Evolutionary conservation across 2,797 vertebrate species (phyloP).

Genomic region (Pangasius mekongensis): DNA sequence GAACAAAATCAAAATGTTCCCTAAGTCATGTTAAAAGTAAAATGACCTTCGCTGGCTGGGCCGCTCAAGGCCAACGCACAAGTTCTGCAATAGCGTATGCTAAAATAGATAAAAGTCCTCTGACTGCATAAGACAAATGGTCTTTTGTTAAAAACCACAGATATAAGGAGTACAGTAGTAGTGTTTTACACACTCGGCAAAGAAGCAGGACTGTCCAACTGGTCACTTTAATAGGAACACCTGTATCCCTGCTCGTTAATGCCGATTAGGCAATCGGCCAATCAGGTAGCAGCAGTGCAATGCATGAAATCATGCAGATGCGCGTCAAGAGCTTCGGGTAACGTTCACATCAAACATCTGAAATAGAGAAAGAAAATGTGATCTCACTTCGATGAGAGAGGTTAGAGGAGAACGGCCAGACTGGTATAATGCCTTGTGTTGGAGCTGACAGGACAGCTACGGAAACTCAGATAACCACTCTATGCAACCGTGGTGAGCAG

Average conservation of each 20-base stretch:
- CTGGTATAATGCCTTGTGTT: too few relatives aligned
- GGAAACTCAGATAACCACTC: background rate
- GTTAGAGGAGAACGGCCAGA: background rate
- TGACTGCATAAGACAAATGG: background rate
- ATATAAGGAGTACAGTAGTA: conserved; percentile 42
- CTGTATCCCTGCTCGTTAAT: background rate
- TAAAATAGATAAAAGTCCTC: background rate
- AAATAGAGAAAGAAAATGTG: background rate
- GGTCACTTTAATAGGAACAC: background rate
- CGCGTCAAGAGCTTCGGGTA: background rate
- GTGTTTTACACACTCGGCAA: conserved; percentile 50
- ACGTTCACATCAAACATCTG: background rate
- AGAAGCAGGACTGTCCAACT: background rate
- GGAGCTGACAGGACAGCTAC: too few relatives aligned
- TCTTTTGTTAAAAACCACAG: background rate
- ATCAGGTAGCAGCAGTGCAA: background rate
- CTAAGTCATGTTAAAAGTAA: background rate
- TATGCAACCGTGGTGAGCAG: background rate
- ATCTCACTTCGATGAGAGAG: background rate
- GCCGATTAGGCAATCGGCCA: background rate
- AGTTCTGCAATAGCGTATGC: background rate
- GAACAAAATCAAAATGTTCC: conserved; percentile 17
- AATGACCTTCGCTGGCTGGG: background rate
- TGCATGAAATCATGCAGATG: background rate
- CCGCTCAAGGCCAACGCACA: background rate